Evolutionary conservation across 1,140 invertebrate genomes (phyloP).

Genomic region (Acromyrmex echinatior): DNA sequence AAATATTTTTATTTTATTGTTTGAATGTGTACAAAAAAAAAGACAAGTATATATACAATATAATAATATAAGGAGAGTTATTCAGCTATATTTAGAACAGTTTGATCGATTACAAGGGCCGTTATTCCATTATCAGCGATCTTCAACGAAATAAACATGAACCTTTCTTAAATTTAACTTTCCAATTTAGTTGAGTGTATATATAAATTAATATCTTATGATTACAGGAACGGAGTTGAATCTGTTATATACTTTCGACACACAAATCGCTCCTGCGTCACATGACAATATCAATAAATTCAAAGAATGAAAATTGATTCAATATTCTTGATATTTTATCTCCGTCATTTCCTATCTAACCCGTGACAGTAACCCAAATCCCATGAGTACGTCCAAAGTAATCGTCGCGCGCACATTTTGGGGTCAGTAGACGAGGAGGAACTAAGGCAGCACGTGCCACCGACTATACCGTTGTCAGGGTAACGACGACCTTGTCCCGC

Average conservation of each 20-base stretch:
- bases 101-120: background rate
- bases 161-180: background rate
- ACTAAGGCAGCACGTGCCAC: slow-evolving; percentile 82
- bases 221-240: background rate
- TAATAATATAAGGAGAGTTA: background rate
- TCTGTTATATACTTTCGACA: background rate
- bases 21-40: background rate
- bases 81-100: slow-evolving; percentile 3
- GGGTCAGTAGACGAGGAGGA: slow-evolving; percentile 65
- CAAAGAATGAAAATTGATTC: background rate
- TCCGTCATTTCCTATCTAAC: slow-evolving; percentile 14
- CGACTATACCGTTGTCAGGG: slow-evolving; percentile 82
- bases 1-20: background rate
- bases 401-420: slow-evolving; percentile 69
- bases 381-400: slow-evolving; percentile 65
- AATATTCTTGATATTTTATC: slow-evolving; percentile 41
- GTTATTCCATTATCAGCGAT: background rate
- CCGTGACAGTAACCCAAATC: slow-evolving; percentile 67
- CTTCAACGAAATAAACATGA: background rate
- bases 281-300: slow-evolving; percentile 54
- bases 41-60: background rate
- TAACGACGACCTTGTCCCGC: slow-evolving; percentile 86
- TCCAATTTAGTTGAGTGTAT: slow-evolving; percentile 17
- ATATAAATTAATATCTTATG: slow-evolving; percentile 14
- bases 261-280: background rate